These are phyloP conservation scores for Meliscaeva auricollis DNA, from an alignment of 2,888 invertebrate genomes.

Conservation along the genomic window DNA sequence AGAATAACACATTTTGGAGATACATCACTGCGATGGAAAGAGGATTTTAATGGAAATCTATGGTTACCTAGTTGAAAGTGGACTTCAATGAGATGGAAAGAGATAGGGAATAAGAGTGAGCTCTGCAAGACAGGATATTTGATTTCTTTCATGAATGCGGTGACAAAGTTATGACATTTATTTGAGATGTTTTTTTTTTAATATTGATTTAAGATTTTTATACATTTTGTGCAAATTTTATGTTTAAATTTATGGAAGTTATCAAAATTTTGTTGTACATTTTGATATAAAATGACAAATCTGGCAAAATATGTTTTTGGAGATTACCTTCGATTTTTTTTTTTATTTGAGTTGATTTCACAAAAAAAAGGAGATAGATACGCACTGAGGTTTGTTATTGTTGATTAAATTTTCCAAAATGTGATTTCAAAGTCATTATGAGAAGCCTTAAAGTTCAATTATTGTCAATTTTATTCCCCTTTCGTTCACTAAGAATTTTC, in stretches of 20 bases:
- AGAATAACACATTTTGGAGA: slow-evolving; percentile 1
- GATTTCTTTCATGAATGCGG: slow-evolving; percentile 30
- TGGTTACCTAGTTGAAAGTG: slow-evolving; percentile 11
- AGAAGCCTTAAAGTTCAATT: too few relatives aligned
- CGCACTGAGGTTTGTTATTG: too few relatives aligned
- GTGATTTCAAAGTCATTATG: too few relatives aligned
- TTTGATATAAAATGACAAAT: too few relatives aligned
- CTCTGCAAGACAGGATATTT: slow-evolving; percentile 47
- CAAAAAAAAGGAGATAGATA: too few relatives aligned
- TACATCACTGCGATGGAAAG: background rate
- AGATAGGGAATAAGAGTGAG: background rate
- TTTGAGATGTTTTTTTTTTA: slow-evolving; percentile 1
- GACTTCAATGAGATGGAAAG: background rate
- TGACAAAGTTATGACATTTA: slow-evolving; percentile 7
- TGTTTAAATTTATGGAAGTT: too few relatives aligned
- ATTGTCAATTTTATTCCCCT: too few relatives aligned
- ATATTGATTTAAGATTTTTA: background rate
- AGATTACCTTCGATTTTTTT: background rate
- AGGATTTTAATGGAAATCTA: slow-evolving; percentile 48
- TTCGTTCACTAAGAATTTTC: too few relatives aligned
- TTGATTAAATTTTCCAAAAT: too few relatives aligned
- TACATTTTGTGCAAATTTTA: background rate
- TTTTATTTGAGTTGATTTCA: too few relatives aligned
- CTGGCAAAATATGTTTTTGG: too few relatives aligned
- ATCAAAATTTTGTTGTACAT: too few relatives aligned